Evolutionary conservation across 2,797 vertebrate genomes (phyloP).

Genomic region (Manis crassicaudata): DNA sequence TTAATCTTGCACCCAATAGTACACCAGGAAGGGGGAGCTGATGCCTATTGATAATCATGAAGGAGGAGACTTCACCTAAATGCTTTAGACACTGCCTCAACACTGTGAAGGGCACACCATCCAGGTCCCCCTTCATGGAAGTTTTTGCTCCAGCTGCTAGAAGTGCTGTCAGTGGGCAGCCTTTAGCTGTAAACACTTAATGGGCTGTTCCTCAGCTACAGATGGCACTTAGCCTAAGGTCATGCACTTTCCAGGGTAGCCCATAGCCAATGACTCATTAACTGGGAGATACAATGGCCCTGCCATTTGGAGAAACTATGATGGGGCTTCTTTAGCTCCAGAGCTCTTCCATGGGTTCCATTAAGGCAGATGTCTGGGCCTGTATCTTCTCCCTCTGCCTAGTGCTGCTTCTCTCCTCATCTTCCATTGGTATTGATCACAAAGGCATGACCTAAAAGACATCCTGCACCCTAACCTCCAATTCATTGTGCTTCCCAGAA

Average conservation of each 20-base stretch:
- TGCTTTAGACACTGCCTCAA: neutral
- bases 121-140: neutral
- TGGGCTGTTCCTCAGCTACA: neutral
- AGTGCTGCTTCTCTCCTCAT: neutral
- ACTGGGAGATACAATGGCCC: neutral
- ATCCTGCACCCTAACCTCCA: neutral
- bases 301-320: neutral
- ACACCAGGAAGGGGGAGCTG: neutral
- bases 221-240: neutral
- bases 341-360: neutral
- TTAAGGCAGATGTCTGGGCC: neutral
- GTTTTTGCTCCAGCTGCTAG: neutral
- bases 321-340: neutral
- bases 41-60: neutral
- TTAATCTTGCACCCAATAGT: neutral
- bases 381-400: neutral
- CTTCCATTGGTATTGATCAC: neutral
- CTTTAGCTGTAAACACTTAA: neutral
- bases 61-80: neutral
- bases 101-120: neutral
- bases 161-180: neutral
- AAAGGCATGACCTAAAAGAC: neutral
- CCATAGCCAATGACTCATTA: neutral
- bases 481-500: neutral
- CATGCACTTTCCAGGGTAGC: neutral